Conservation (phyloP, 2,888 invertebrate genomes). For the Polyploca ridens region DNA sequence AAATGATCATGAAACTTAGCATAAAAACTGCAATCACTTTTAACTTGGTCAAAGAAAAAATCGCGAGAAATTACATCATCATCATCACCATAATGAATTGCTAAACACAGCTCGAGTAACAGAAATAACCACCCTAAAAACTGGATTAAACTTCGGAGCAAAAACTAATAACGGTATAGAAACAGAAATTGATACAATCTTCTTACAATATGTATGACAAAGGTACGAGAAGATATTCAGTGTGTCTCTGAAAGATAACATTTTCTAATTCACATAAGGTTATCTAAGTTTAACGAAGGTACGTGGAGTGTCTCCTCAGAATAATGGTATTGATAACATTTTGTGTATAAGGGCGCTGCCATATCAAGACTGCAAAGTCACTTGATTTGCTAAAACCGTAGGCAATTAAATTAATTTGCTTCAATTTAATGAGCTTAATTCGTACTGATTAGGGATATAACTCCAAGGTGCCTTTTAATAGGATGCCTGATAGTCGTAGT, state of each 20-base stretch:
- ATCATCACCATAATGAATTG: too few relatives aligned
- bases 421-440: background rate
- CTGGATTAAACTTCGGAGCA: too few relatives aligned
- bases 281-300: conserved; percentile 15
- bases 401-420: background rate
- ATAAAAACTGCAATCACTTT: too few relatives aligned
- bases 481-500: too few relatives aligned
- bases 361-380: background rate
- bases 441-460: background rate
- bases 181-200: background rate
- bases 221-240: conserved; percentile 2
- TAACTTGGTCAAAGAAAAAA: too few relatives aligned
- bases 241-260: conserved; percentile 6
- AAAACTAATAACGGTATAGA: background rate
- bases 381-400: background rate
- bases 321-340: conserved; percentile 12
- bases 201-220: background rate
- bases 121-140: too few relatives aligned
- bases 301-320: background rate
- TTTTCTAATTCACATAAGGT: conserved; percentile 13
- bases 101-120: too few relatives aligned
- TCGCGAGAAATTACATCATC: too few relatives aligned
- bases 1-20: too few relatives aligned
- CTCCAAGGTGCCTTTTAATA: too few relatives aligned
- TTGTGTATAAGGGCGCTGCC: background rate